Evolutionary conservation across 2,113 vertebrate genomes (phyloP).

Genomic region (Tetraodon nigroviridis): DNA sequence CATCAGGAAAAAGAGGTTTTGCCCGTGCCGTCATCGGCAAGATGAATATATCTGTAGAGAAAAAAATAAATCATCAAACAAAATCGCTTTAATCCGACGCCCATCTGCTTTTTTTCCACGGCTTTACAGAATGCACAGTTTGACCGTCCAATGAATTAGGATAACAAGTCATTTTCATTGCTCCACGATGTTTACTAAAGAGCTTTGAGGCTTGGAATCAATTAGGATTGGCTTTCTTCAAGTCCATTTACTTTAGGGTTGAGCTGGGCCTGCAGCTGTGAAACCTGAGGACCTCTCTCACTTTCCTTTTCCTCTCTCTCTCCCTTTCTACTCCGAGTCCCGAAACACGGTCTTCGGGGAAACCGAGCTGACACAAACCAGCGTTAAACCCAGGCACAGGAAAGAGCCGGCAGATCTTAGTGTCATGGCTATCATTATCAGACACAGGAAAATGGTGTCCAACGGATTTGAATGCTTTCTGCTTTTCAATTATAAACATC

Average conservation of each 20-base stretch:
- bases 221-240: slow-evolving; percentile 85
- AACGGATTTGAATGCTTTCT: slow-evolving; percentile 54
- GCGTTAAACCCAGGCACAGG: slow-evolving; percentile 74
- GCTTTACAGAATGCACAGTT: slow-evolving; percentile 42
- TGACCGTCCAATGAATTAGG: slow-evolving; percentile 71
- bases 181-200: slow-evolving; percentile 76
- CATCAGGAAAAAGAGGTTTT: slow-evolving; percentile 8
- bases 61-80: slow-evolving; percentile 42
- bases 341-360: slow-evolving; percentile 81
- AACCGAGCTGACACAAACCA: slow-evolving; percentile 85
- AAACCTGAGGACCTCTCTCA: slow-evolving; percentile 83
- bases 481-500: slow-evolving; percentile 69
- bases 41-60: slow-evolving; percentile 36
- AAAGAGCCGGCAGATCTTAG: slow-evolving; percentile 61
- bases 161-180: slow-evolving; percentile 76
- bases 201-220: slow-evolving; percentile 79
- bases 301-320: slow-evolving; percentile 50
- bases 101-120: slow-evolving; percentile 52
- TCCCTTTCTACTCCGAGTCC: slow-evolving; percentile 72
- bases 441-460: slow-evolving; percentile 53
- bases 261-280: slow-evolving; percentile 74
- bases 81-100: slow-evolving; percentile 51
- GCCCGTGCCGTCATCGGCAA: slow-evolving; percentile 11
- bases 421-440: slow-evolving; percentile 67
- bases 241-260: slow-evolving; percentile 82